Percentiles rank a stretch among this genome's conserved stretches.
Evolutionary conservation across 2,797 vertebrate species (phyloP).

Genomic region (Labroides dimidiatus): DNA sequence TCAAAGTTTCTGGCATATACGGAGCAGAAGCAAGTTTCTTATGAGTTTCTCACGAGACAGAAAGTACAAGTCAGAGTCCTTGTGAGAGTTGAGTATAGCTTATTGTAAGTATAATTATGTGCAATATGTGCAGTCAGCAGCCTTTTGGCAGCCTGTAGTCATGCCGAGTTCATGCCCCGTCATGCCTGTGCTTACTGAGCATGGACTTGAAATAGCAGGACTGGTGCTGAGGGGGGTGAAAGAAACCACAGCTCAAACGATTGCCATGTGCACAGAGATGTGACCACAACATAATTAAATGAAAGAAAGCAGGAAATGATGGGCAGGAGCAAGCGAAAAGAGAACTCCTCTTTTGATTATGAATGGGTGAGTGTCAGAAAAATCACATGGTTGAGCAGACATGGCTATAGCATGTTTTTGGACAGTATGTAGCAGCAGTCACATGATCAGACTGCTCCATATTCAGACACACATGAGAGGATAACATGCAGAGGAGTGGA

Average conservation of each 20-base stretch:
- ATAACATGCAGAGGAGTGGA: conserved; percentile 10
- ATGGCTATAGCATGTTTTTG: conserved; percentile 22
- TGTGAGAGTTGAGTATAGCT: conserved; percentile 47
- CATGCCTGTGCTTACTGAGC: conserved; percentile 79
- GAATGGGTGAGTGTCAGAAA: conserved; percentile 24
- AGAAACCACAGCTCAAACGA: conserved; percentile 57
- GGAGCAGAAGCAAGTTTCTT: conserved; percentile 7
- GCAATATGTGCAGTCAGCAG: conserved; percentile 71
- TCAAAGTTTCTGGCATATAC: background rate
- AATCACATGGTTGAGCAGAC: conserved; percentile 30
- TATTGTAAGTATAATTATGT: conserved; percentile 68
- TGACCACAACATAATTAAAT: conserved; percentile 73
- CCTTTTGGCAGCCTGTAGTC: conserved; percentile 64
- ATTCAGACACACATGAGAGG: conserved; percentile 21
- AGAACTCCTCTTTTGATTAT: conserved; percentile 43
- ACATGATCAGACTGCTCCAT: conserved; percentile 11
- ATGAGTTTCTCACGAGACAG: conserved; percentile 1
- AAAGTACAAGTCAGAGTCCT: conserved; percentile 33
- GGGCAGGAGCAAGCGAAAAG: conserved; percentile 31
- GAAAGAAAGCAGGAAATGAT: conserved; percentile 60
- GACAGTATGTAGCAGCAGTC: conserved; percentile 7
- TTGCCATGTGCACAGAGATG: conserved; percentile 73
- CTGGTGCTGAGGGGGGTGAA: conserved; percentile 54
- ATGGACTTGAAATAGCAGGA: conserved; percentile 78
- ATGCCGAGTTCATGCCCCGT: conserved; percentile 77